These are phyloP conservation scores for Melanotaenia nigrans DNA, from an alignment of 2,797 vertebrate genomes.

Conservation along the genomic window DNA sequence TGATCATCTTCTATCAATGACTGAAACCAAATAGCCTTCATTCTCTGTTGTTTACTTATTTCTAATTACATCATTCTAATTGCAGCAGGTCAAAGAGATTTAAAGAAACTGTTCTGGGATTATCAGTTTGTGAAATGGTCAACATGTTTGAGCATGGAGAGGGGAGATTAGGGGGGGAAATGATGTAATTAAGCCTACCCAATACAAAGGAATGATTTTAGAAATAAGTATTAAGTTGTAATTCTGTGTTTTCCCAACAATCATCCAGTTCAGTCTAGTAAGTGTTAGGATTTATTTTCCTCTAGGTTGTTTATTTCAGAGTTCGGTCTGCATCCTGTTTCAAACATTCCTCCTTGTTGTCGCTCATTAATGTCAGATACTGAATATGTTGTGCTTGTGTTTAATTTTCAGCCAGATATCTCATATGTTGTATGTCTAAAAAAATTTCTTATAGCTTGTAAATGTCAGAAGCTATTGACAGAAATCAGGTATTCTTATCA, in stretches of 20 bases:
- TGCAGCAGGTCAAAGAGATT: neutral
- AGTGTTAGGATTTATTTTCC: neutral
- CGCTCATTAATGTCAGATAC: neutral
- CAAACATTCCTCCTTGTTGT: neutral
- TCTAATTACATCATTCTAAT: slow-evolving; percentile 25
- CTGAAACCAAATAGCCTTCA: slow-evolving; percentile 10
- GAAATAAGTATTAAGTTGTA: neutral
- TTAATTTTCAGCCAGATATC: neutral
- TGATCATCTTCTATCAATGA: slow-evolving; percentile 26
- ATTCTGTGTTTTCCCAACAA: neutral
- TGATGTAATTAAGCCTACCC: neutral
- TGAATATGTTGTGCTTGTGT: neutral
- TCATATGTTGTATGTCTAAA: neutral
- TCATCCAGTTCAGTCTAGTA: neutral
- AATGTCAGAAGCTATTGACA: too few species aligned
- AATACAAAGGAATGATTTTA: neutral
- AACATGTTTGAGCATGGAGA: slow-evolving; percentile 5
- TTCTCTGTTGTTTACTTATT: slow-evolving; percentile 30
- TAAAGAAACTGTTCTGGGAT: slow-evolving; percentile 5
- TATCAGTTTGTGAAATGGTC: slow-evolving; percentile 27
- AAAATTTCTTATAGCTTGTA: too few species aligned
- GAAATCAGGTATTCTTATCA: too few species aligned
- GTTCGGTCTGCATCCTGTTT: neutral
- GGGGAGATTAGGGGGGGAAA: neutral
- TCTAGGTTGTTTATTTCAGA: neutral